These are phyloP conservation scores for Panthera uncia DNA, from an alignment of 2,113 vertebrate species.

Conservation along the genomic window DNA sequence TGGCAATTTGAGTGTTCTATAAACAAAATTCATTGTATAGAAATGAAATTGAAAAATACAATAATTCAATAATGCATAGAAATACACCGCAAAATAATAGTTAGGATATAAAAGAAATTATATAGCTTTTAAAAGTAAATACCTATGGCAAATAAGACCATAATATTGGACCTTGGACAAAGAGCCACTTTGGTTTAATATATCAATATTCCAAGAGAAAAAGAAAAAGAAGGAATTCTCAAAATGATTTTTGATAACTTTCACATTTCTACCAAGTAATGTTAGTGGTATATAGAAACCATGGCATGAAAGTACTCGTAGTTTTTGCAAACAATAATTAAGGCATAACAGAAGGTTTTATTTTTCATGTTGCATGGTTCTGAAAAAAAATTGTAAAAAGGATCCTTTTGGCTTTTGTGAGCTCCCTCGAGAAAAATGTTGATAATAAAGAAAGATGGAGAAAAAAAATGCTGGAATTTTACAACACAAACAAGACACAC, in stretches of 20 bases:
- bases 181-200: conserved; percentile 37
- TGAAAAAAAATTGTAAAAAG: conserved; percentile 57
- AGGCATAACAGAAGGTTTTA: conserved; percentile 26
- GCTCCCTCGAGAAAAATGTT: conserved; percentile 54
- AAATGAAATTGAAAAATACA: conserved; percentile 31
- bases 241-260: conserved; percentile 24
- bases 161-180: neutral
- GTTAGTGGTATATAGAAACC: conserved; percentile 19
- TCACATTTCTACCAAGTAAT: conserved; percentile 7
- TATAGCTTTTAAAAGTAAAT: neutral
- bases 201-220: conserved; percentile 46
- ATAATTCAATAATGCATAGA: neutral
- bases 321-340: conserved; percentile 58
- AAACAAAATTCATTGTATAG: conserved; percentile 31
- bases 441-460: conserved; percentile 52
- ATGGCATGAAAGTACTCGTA: neutral
- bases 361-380: conserved; percentile 51
- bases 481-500: conserved; percentile 65
- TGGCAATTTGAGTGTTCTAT: conserved; percentile 30
- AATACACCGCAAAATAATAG: neutral
- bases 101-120: neutral
- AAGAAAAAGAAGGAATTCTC: conserved; percentile 50
- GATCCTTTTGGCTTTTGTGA: conserved; percentile 51
- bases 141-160: conserved; percentile 31
- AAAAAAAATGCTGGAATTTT: conserved; percentile 55